A percentile compares a stretch with the other conserved stretches of the same genome.
phyloP scores from a whole-genome alignment of 2,888 invertebrate genomes.

The Drosophila subquinaria region DNA sequence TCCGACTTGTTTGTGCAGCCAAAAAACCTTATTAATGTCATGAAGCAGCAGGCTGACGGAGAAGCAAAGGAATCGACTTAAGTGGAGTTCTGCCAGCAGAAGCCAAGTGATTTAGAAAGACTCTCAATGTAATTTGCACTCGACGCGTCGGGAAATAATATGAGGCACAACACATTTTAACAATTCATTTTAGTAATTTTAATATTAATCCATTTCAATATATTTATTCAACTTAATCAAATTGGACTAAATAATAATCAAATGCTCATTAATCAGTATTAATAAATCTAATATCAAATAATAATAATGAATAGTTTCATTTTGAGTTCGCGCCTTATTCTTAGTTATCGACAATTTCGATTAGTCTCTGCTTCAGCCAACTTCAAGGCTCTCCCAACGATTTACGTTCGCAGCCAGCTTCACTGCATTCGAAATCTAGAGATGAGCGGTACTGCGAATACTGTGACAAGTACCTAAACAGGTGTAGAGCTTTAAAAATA shows the following conservation, averaged over 20 bases:
- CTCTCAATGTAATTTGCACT: conserved; percentile 64
- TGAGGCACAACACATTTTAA: conserved; percentile 54
- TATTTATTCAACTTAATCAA: conserved; percentile 30
- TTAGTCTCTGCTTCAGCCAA: neutral
- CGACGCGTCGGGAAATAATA: conserved; percentile 10
- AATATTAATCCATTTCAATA: conserved; percentile 36
- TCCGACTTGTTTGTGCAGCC: conserved; percentile 75
- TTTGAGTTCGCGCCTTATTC: neutral
- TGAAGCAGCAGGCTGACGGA: conserved; percentile 47
- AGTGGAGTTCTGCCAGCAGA: neutral
- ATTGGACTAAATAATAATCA: conserved; percentile 41
- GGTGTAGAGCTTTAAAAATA: neutral
- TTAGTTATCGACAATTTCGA: neutral
- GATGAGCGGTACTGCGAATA: neutral
- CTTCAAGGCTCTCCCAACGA: neutral
- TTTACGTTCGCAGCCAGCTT: neutral
- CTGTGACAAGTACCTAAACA: neutral
- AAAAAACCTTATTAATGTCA: conserved; percentile 38
- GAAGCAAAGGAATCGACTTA: conserved; percentile 40
- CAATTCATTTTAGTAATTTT: conserved; percentile 29
- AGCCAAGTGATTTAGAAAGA: conserved; percentile 70
- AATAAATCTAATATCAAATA: conserved; percentile 61
- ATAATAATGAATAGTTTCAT: no score
- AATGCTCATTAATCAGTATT: conserved; percentile 49
- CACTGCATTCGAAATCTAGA: neutral